Conservation (phyloP, 2,888 invertebrate genomes). For the Lithosia quadra region DNA sequence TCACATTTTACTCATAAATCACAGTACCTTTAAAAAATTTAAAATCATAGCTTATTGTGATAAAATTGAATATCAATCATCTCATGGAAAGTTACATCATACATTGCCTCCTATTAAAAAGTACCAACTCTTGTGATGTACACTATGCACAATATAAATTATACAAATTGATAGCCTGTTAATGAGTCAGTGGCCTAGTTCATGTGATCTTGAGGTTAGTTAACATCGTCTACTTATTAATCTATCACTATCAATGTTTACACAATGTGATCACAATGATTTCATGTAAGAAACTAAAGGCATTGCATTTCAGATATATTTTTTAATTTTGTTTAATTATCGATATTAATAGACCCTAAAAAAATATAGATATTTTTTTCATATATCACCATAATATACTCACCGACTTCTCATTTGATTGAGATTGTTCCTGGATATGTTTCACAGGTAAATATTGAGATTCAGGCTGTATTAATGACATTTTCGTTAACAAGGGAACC, state of each 20-base stretch:
- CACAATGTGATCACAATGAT: background rate
- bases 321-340: too few relatives aligned
- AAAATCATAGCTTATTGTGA: too few relatives aligned
- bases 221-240: background rate
- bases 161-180: background rate
- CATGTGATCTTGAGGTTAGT: slow-evolving; percentile 8
- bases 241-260: background rate
- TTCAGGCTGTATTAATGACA: too few relatives aligned
- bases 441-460: too few relatives aligned
- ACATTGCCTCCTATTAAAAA: background rate
- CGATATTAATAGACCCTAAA: too few relatives aligned
- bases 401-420: too few relatives aligned
- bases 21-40: background rate
- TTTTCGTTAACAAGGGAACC: too few relatives aligned
- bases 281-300: background rate
- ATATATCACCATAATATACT: too few relatives aligned
- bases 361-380: too few relatives aligned
- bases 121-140: background rate
- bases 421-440: too few relatives aligned
- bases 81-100: background rate
- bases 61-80: too few relatives aligned
- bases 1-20: too few relatives aligned
- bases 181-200: slow-evolving; percentile 8
- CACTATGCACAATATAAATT: background rate
- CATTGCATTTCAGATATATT: background rate